Evolutionary conservation across 2,113 vertebrate genomes (phyloP).

Genomic region (Pampusana beccarii): DNA sequence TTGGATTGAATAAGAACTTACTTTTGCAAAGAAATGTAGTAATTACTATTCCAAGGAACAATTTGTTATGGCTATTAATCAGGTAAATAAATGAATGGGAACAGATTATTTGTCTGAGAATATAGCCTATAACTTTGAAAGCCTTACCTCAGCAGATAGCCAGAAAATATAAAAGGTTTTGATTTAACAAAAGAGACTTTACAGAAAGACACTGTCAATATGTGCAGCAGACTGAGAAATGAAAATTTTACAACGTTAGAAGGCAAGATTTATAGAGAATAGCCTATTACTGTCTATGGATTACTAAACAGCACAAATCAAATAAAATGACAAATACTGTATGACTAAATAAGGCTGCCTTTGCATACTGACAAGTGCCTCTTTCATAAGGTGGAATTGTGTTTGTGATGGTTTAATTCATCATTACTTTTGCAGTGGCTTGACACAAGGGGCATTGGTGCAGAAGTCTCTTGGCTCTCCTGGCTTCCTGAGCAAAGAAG

Average conservation of each 20-base stretch:
- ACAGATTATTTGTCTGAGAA: background rate
- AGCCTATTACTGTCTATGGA: background rate
- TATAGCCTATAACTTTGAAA: background rate
- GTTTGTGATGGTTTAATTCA: background rate
- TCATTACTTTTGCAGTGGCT: background rate
- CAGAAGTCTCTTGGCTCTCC: background rate
- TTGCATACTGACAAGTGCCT: background rate
- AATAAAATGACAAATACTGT: background rate
- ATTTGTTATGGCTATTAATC: background rate
- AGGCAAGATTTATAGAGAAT: background rate
- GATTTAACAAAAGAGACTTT: background rate
- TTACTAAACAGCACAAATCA: background rate
- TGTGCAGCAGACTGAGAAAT: background rate
- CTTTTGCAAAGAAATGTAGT: background rate
- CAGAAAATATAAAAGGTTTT: background rate
- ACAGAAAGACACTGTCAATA: background rate
- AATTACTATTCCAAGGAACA: background rate
- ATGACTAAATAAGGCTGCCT: background rate
- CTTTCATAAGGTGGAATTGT: background rate
- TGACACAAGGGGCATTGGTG: fast-evolving
- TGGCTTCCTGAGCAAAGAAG: background rate
- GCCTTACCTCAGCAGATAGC: background rate
- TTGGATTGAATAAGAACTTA: background rate
- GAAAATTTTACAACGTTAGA: background rate
- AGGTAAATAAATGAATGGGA: background rate